These are phyloP conservation scores for Lutraria lutraria DNA, from an alignment of 2,888 invertebrate genomes.

Conservation along the genomic window DNA sequence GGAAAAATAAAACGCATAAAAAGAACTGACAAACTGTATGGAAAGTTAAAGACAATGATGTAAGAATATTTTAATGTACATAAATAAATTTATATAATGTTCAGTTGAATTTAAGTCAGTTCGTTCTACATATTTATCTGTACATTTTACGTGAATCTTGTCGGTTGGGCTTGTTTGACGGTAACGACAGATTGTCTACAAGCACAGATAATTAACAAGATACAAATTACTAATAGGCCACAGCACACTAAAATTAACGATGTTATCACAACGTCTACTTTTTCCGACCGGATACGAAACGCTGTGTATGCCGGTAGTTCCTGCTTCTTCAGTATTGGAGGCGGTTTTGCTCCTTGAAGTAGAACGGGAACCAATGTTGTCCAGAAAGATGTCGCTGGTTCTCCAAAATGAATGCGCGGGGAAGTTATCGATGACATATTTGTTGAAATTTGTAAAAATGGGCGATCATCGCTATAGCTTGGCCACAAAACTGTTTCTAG, in stretches of 20 bases:
- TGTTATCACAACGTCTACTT: conserved; percentile 41
- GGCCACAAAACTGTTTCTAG: conserved; percentile 47
- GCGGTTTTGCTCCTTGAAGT: conserved; percentile 26
- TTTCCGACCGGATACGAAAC: conserved; percentile 33
- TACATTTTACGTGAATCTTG: not conserved
- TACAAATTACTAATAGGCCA: conserved; percentile 33
- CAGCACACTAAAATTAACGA: conserved; percentile 29
- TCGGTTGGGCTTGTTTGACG: not conserved
- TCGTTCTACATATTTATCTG: no score
- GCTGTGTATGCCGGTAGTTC: conserved; percentile 32
- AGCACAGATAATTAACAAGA: conserved; percentile 37
- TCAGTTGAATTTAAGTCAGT: no score
- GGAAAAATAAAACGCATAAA: no score
- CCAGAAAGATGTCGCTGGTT: conserved; percentile 64
- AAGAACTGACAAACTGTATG: no score
- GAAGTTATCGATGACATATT: conserved; percentile 53
- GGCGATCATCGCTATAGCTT: conserved; percentile 45
- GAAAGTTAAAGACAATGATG: no score
- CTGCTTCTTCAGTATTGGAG: not conserved
- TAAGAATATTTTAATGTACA: not conserved
- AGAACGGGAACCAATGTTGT: conserved; percentile 57
- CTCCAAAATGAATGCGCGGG: conserved; percentile 43
- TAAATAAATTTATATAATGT: no score
- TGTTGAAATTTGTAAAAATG: conserved; percentile 47
- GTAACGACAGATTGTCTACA: not conserved